Evolutionary conservation across 37 sponge, comb jelly and placozoan species (phyloP), one percentile per base, ranked within the genome.

Genomic region (Oopsacas minuta): DNA sequence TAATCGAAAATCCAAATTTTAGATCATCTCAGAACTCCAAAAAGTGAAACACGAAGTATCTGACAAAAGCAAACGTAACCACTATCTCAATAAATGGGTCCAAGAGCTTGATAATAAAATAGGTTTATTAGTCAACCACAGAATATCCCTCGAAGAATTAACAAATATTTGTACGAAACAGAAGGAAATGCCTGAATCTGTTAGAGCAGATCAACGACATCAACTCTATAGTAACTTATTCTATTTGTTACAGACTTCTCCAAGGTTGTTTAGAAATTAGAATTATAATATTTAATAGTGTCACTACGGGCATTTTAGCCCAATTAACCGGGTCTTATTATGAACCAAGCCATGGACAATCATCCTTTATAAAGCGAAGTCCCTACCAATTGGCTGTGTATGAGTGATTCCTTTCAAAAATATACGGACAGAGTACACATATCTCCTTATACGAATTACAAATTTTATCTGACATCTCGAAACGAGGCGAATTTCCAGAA

Each of bases 91-190:
- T n/a, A 61, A 61, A 61, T 61, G 75, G 75, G 75, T 61, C 22
- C 75, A 61, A n/a, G 75, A 61, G 75, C 75, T 92, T 25, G 95
- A 95, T 82, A 88, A 91, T 0, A 92, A 90, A 86, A 95, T 95
- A 38, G 95, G 91, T 49, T 91, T 90, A 15, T 87, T 95, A 25
- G 92, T 95, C 82, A 90, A 88, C 52, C 95, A 95, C 86, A 89
- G 88, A 39, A 92, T 95, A 38, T 84, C 93, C 35, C 38, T 92
- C n/a, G 95, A 89, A 85, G 95, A 61, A 12, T 12, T 61, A n/a
- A 61, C 75, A 32, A 61, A 12, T n/a, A 61, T 61, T 61, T 61
- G 75, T n/a, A 61, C 28, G 28, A 61, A 61, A n/a, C 75, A 61
- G 75, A 61, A 61, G 28, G 75, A 61, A n/a, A 61, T 61, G 75